phyloP scores from a whole-genome alignment of 2,888 invertebrate genomes.

The Zelleria hepariella region DNA sequence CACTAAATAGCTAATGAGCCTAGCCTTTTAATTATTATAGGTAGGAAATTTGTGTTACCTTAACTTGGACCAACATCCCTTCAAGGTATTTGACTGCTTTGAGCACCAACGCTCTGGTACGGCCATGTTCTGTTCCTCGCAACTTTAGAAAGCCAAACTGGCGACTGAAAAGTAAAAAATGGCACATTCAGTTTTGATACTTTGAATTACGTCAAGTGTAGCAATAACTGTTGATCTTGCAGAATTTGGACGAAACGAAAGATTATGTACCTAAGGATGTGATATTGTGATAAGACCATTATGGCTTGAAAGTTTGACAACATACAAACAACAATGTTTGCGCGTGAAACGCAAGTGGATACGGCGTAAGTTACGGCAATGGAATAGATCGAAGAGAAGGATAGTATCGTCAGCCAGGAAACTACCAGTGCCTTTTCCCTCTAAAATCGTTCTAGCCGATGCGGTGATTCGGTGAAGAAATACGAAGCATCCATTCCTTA shows the following conservation, averaged over 20 bases:
- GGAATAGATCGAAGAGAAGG: neutral
- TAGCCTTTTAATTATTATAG: no score
- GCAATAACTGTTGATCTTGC: no score
- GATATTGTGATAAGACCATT: no score
- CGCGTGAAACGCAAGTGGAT: no score
- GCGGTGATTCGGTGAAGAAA: neutral
- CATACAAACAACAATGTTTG: no score
- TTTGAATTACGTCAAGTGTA: no score
- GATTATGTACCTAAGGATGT: no score
- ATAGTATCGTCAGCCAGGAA: neutral
- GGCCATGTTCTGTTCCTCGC: conserved; percentile 83
- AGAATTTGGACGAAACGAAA: no score
- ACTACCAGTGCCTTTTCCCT: neutral
- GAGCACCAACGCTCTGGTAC: conserved; percentile 84
- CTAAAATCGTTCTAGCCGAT: neutral
- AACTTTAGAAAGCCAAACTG: conserved; percentile 92
- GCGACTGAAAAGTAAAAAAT: conserved; percentile 74
- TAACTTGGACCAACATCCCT: conserved; percentile 86
- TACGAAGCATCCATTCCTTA: conserved; percentile 31
- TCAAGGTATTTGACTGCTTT: conserved; percentile 90
- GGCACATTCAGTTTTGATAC: neutral
- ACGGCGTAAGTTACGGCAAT: no score
- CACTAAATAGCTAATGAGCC: no score
- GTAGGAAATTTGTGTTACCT: conserved; percentile 49
- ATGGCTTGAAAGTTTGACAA: no score